phyloP scores from a whole-genome alignment of 2,888 invertebrate species.

The Callyntrura sp. region DNA sequence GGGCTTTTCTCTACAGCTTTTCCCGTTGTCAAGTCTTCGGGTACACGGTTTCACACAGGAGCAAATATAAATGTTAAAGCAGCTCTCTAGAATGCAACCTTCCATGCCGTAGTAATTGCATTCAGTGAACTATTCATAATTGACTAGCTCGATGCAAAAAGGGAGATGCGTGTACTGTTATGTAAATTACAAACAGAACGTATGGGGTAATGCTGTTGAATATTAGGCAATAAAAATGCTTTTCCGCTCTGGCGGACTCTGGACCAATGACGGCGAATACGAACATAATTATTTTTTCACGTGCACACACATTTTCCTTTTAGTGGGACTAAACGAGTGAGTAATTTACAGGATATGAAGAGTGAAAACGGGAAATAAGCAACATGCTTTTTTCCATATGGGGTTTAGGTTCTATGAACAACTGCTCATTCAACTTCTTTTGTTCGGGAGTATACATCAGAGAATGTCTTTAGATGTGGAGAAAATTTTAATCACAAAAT shows the following conservation, averaged over 20 bases:
- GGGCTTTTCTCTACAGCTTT: slow-evolving; percentile 31
- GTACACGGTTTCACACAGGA: background rate
- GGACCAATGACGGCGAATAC: background rate
- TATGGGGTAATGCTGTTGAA: slow-evolving; percentile 11
- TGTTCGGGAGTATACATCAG: too few relatives aligned
- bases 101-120: slow-evolving; percentile 50
- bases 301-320: background rate
- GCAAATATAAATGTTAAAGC: slow-evolving; percentile 42
- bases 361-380: slow-evolving; percentile 14
- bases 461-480: too few relatives aligned
- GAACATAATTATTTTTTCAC: slow-evolving; percentile 10
- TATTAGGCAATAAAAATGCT: slow-evolving; percentile 9
- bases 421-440: too few relatives aligned
- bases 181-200: slow-evolving; percentile 11
- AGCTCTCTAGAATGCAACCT: slow-evolving; percentile 34
- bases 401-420: too few relatives aligned
- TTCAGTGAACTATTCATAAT: slow-evolving; percentile 56
- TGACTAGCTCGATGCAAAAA: slow-evolving; percentile 48
- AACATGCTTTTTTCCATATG: background rate
- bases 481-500: background rate
- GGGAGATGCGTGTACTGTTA: background rate
- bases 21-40: slow-evolving; percentile 6
- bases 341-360: background rate
- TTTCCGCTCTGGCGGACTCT: background rate
- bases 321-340: background rate